Evolutionary conservation across 2,888 invertebrate species (phyloP).

Genomic region (Thymelicus lineola): DNA sequence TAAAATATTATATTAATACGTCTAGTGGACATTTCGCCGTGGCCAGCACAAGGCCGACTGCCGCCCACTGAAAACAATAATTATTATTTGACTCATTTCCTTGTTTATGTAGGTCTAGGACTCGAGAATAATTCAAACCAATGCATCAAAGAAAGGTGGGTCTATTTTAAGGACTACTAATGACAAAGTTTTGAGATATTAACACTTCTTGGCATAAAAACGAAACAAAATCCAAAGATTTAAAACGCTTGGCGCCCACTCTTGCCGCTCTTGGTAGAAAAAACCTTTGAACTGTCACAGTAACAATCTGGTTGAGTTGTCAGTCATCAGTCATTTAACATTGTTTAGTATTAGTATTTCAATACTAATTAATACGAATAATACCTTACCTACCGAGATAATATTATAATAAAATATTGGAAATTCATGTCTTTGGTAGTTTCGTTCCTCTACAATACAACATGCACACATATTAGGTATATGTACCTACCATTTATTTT

Average conservation of each 20-base stretch:
- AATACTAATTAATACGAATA: too few relatives aligned
- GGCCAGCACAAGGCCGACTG: slow-evolving; percentile 61
- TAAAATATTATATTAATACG: slow-evolving; percentile 21
- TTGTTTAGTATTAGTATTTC: neutral
- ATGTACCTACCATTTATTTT: too few relatives aligned
- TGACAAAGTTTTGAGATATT: neutral
- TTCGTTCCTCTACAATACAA: too few relatives aligned
- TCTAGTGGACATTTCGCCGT: slow-evolving; percentile 63
- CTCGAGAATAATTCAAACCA: slow-evolving; percentile 20
- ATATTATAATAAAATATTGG: too few relatives aligned
- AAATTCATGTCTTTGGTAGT: too few relatives aligned
- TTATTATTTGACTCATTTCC: slow-evolving; percentile 68
- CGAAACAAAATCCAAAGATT: neutral
- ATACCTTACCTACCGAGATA: too few relatives aligned
- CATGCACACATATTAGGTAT: too few relatives aligned
- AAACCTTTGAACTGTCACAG: slow-evolving; percentile 5
- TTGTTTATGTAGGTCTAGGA: slow-evolving; percentile 57
- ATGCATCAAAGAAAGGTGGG: slow-evolving; percentile 8
- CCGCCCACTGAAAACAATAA: slow-evolving; percentile 63
- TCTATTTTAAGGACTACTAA: slow-evolving; percentile 5
- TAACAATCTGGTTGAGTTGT: neutral
- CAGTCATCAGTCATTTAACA: slow-evolving; percentile 15
- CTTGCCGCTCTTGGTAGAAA: too few relatives aligned
- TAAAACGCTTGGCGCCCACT: neutral
- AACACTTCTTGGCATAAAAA: slow-evolving; percentile 4